These are phyloP conservation scores for Drosophila picticornis DNA, from an alignment of 2,888 invertebrate species.

Conservation along the genomic window DNA sequence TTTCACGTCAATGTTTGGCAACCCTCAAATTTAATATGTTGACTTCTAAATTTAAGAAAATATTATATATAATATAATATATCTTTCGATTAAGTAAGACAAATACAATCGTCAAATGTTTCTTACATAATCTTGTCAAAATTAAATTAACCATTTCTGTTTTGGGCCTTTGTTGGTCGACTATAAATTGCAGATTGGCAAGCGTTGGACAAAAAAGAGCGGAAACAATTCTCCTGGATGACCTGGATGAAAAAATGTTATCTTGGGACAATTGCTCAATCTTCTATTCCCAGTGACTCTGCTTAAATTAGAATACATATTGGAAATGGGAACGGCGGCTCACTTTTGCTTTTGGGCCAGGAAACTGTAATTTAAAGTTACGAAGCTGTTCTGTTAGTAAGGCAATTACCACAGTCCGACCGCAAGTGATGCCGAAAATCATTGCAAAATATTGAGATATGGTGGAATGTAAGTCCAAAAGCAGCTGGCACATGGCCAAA, in stretches of 20 bases:
- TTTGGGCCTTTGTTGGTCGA: background rate
- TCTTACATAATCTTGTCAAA: constrained; percentile 37
- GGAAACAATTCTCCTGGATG: background rate
- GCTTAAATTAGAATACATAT: background rate
- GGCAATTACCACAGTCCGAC: constrained; percentile 54
- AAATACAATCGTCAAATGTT: constrained; percentile 37
- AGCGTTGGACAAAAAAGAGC: background rate
- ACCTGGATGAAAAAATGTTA: background rate
- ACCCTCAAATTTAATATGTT: background rate
- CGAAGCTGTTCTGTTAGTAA: constrained; percentile 39
- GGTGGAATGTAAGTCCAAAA: constrained; percentile 28
- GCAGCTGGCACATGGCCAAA: constrained; percentile 59
- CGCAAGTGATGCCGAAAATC: constrained; percentile 69
- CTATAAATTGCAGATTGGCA: background rate
- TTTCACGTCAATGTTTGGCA: background rate
- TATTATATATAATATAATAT: no score
- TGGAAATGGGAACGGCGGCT: background rate
- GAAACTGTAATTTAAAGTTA: constrained; percentile 55
- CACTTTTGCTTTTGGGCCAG: background rate
- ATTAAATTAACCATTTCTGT: constrained; percentile 19
- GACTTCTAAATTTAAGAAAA: background rate
- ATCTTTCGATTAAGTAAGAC: background rate
- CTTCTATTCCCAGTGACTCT: background rate
- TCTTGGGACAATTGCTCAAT: background rate
- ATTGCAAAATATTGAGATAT: constrained; percentile 67